Conservation (phyloP, 2,113 vertebrate genomes). For the Nyctereutes procyonoides region DNA sequence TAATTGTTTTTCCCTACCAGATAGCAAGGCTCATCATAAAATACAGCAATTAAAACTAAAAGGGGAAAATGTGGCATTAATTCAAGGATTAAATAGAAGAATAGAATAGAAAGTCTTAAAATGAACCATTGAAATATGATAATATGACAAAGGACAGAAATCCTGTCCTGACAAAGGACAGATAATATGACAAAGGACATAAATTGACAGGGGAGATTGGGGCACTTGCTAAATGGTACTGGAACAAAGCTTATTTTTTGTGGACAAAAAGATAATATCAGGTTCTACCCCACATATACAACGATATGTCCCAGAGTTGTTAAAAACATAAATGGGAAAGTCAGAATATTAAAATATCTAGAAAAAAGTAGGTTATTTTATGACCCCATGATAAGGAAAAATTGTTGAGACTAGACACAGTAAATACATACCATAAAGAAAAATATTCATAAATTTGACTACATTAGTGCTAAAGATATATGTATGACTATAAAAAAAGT, state of each 20-base stretch:
- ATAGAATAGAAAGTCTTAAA: slow-evolving; percentile 1
- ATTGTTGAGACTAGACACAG: not conserved
- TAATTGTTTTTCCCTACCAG: not conserved
- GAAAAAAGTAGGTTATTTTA: slow-evolving; percentile 43
- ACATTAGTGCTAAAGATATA: slow-evolving; percentile 20
- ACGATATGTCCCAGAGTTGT: not conserved
- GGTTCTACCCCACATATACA: not conserved
- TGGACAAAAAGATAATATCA: not conserved
- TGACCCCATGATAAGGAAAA: not conserved
- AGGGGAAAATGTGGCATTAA: not conserved
- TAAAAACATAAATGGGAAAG: slow-evolving; percentile 23
- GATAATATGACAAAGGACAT: not conserved
- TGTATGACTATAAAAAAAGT: not conserved
- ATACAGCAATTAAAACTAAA: not conserved
- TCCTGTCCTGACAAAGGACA: too few species aligned
- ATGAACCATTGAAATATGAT: slow-evolving; percentile 9
- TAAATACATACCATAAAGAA: slow-evolving; percentile 28
- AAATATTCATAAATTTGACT: slow-evolving; percentile 49
- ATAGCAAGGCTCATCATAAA: slow-evolving; percentile 30
- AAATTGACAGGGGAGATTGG: not conserved
- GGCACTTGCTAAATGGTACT: not conserved
- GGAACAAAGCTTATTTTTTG: not conserved
- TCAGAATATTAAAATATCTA: slow-evolving; percentile 12
- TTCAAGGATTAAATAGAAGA: not conserved
- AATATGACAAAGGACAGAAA: not conserved